A percentile compares a stretch with the other conserved stretches of the same genome.
Evolutionary conservation across 2,888 invertebrate species (phyloP).

Genomic region (Euplexia lucipara): DNA sequence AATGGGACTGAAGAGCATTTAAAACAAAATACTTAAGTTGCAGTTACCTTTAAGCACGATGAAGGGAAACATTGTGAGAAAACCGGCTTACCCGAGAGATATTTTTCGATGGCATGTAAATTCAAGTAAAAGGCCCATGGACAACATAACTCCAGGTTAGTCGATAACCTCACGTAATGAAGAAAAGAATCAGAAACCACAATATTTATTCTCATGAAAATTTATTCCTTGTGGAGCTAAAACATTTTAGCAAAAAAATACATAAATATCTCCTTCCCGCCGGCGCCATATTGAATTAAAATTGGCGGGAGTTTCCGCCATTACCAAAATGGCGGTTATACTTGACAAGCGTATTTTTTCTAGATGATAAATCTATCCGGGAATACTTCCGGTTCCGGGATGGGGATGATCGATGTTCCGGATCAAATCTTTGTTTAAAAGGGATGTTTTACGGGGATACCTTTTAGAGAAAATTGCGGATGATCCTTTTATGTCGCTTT

Average conservation of each 20-base stretch:
- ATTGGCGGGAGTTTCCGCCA: slow-evolving; percentile 72
- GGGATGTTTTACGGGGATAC: slow-evolving; percentile 50
- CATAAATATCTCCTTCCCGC: slow-evolving; percentile 35
- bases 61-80: no score
- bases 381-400: slow-evolving; percentile 82
- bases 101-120: no score
- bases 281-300: slow-evolving; percentile 76
- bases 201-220: background rate
- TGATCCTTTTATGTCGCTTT: slow-evolving; percentile 11
- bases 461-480: slow-evolving; percentile 17
- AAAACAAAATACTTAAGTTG: no score
- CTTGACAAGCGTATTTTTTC: slow-evolving; percentile 71
- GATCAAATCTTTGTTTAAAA: slow-evolving; percentile 66
- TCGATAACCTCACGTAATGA: no score
- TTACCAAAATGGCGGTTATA: slow-evolving; percentile 77
- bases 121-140: no score
- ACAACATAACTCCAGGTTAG: no score
- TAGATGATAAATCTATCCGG: slow-evolving; percentile 79
- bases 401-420: slow-evolving; percentile 71
- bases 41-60: no score
- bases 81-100: no score
- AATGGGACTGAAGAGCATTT: no score
- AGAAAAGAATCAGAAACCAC: no score
- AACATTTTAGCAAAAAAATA: slow-evolving; percentile 20
- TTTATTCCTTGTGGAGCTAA: background rate